Evolutionary conservation across 2,113 vertebrate species (phyloP), one percentile per base, ranked within the genome.

Genomic region (Microcebus griseorufus): DNA sequence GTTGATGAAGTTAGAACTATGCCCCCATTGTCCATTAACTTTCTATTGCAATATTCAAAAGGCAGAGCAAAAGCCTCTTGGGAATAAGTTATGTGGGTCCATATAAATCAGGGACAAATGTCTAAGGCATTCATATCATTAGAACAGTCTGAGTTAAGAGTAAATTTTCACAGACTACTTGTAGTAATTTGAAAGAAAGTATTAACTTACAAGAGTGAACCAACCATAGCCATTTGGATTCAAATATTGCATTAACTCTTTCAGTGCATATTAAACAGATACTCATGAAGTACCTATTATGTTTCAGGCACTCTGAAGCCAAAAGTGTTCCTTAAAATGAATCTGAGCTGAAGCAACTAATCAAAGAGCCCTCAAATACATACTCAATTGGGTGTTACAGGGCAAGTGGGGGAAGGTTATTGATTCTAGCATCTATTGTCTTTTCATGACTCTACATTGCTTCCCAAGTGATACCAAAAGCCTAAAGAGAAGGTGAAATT

Each of bases 131-230:
- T 92, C 53, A 86, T 55, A 53, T 37, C 17, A 58, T 84, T 88
- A 60, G 25, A 80, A 85, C 34, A 78, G 69, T 9, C 29, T 78
- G 51, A 65, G 29, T 76, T 82, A 53, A 75, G 12, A 83, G 5
- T 78, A 81, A 55, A 85, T 85, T 90, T 94, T 92, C 75, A 39
- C 32, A 90, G 73, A 55, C 60, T 91, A 27, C 10, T 86, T 85
- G 9, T 32, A 94, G 27, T 60, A 65, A 92, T 60, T 90, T 90
- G 64, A 39, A 93, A 93, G 25, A 90, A 16, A 73, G 67, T 95
- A 87, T 42, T 87, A 93, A 65, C 70, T 93, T 93, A 78, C 4
- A 58, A 72, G 37, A 93, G 16, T 25, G 39, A 79, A 69, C 4
- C n/a, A 91, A 87, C 34, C 39, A 45, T 32, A 89, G 69, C 32